A percentile compares a stretch with the other conserved stretches of the same genome.
These are phyloP conservation scores for Sarcophaga variegata DNA, from an alignment of 2,888 invertebrate genomes.

Conservation along the genomic window DNA sequence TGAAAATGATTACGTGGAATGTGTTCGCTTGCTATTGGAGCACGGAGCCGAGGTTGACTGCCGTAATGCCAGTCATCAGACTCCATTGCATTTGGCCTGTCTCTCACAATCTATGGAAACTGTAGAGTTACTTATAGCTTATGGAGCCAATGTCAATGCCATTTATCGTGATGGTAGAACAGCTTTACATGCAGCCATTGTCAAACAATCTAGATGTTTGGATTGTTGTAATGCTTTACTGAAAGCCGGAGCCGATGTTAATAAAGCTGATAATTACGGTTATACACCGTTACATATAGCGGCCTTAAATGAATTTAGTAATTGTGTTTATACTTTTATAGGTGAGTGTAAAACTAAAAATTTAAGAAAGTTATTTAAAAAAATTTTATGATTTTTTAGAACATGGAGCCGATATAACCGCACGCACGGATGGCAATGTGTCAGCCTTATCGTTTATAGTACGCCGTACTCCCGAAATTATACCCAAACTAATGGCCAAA, in stretches of 20 bases:
- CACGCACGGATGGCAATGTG: slow-evolving; percentile 90
- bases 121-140: slow-evolving; percentile 86
- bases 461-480: slow-evolving; percentile 91
- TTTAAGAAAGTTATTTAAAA: background rate
- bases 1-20: slow-evolving; percentile 92
- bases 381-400: slow-evolving; percentile 80
- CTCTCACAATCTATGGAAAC: slow-evolving; percentile 91
- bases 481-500: slow-evolving; percentile 87
- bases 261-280: slow-evolving; percentile 90
- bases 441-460: slow-evolving; percentile 92
- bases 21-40: slow-evolving; percentile 87
- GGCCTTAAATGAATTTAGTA: slow-evolving; percentile 91
- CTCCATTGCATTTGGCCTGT: slow-evolving; percentile 92
- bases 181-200: slow-evolving; percentile 91
- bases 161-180: slow-evolving; percentile 89
- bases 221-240: slow-evolving; percentile 87
- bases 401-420: slow-evolving; percentile 91
- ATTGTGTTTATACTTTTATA: slow-evolving; percentile 88
- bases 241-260: slow-evolving; percentile 87
- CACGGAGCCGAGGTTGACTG: slow-evolving; percentile 90
- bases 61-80: slow-evolving; percentile 89
- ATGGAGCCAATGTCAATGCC: slow-evolving; percentile 86
- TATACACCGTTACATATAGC: slow-evolving; percentile 92
- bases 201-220: slow-evolving; percentile 86
- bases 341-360: slow-evolving; percentile 77